These are phyloP conservation scores for Hestina assimilis DNA, from an alignment of 1,140 invertebrate species.

Conservation along the genomic window DNA sequence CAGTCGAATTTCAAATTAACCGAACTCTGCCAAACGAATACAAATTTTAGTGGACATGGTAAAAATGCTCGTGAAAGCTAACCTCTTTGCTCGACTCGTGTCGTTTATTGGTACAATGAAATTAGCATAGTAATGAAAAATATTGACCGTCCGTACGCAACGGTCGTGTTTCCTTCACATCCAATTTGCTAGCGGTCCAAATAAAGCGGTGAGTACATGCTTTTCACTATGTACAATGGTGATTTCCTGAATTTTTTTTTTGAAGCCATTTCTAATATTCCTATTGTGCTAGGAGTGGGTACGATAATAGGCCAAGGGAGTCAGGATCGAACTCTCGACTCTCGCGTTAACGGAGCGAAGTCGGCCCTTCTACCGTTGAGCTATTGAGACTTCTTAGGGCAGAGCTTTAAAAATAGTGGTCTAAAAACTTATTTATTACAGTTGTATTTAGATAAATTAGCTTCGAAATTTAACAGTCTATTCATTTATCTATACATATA, in stretches of 20 bases:
- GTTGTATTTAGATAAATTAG: too few species aligned
- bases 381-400: too few species aligned
- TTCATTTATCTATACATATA: too few species aligned
- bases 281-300: too few species aligned
- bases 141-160: conserved; percentile 53
- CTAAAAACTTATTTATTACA: too few species aligned
- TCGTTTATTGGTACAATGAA: conserved; percentile 70
- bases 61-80: conserved; percentile 63
- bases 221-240: not conserved
- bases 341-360: too few species aligned
- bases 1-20: conserved; percentile 69
- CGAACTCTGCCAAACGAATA: conserved; percentile 59
- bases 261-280: too few species aligned
- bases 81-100: conserved; percentile 59
- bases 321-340: too few species aligned
- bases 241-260: not conserved
- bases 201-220: conserved; percentile 46
- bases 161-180: conserved; percentile 35
- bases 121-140: conserved; percentile 77
- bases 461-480: too few species aligned
- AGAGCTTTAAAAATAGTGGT: too few species aligned
- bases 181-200: conserved; percentile 54
- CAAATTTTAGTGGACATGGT: conserved; percentile 67
- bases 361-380: too few species aligned
- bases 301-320: too few species aligned